Base-by-base conservation (phyloP, 64 coral and sea anemone species). In the Orbicella faveolata region DNA sequence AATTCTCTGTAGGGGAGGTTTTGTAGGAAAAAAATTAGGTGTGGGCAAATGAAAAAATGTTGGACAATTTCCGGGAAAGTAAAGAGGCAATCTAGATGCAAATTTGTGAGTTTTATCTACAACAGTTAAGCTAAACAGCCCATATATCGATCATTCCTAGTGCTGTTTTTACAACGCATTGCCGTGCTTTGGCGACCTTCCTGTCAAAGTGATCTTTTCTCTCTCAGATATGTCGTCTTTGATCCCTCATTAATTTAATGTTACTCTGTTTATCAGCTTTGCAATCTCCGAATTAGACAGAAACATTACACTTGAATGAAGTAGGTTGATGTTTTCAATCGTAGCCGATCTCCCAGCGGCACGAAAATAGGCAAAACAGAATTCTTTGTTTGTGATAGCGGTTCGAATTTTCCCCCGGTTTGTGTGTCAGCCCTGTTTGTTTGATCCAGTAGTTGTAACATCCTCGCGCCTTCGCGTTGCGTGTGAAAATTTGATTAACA, bases 231-330 rank as follows among this genome's bases (percentile, higher is more conserved):
- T 67, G 81, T 83, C 61, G 62, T 63, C 23, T 19, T 4, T 72
- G 36, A 84, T 84, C 18, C 37, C 34, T 72, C 82, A 69, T 84
- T 84, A 70, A 84, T 84, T 70, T 52, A 52, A 19, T 67, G 65
- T 84, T 84, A 15, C 18, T 20, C 12, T 8, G 17, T 23, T 72
- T 84, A 84, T 84, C 82, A 70, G 36, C 37, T 70, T 70, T 70
- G 39, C 63, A 21, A 84, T 84, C 82, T 84, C 82, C 82, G 82
- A 69, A 69, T 72, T 84, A 84, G 82, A 84, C 82, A 84, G 82
- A 70, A 84, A 84, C 61, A 70, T 72, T 48, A 84, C 65, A 69
- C 82, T 84, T 84, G 39, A 72, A 51, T 84, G 20, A 70, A 84
- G 82, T 69, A 84, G 63, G 21, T 73, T 52, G 11, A 41, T 73